Conservation (phyloP, 2,888 invertebrate species). For the Tenodera sinensis region DNA sequence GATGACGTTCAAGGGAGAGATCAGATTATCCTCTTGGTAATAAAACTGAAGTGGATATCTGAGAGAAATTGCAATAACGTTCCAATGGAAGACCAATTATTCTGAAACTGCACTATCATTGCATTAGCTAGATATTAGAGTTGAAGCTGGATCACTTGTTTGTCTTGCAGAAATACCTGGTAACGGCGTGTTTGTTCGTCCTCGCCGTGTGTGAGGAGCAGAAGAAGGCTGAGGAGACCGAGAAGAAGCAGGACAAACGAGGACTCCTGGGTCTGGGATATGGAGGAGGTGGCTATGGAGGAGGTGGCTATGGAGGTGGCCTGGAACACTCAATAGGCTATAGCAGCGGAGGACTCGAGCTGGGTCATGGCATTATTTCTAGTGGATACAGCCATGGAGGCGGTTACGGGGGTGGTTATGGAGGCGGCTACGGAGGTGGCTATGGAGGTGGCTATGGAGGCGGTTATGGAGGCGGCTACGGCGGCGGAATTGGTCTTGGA, state of each 20-base stretch:
- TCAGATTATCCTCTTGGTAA: too few relatives aligned
- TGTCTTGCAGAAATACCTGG: not conserved
- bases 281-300: not conserved
- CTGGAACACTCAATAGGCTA: not conserved
- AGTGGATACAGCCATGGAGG: not conserved
- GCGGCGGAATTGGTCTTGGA: slow-evolving; percentile 3
- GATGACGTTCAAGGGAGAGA: too few relatives aligned
- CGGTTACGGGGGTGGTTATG: not conserved
- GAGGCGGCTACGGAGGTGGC: not conserved
- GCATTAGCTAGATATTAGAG: too few relatives aligned
- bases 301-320: not conserved
- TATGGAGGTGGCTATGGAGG: not conserved
- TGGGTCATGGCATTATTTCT: not conserved
- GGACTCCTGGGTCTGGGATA: slow-evolving; percentile 19
- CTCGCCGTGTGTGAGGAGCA: not conserved
- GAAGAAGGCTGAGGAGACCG: not conserved
- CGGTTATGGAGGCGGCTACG: not conserved
- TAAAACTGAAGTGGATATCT: too few relatives aligned
- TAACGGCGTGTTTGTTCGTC: not conserved
- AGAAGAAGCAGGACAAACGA: slow-evolving; percentile 22
- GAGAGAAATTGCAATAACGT: too few relatives aligned
- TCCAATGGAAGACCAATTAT: too few relatives aligned
- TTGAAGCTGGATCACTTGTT: not conserved
- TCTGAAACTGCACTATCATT: too few relatives aligned
- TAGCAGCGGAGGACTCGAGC: not conserved